These are phyloP conservation scores for Podarcis cretensis DNA, from an alignment of 2,113 vertebrate species.

Conservation along the genomic window DNA sequence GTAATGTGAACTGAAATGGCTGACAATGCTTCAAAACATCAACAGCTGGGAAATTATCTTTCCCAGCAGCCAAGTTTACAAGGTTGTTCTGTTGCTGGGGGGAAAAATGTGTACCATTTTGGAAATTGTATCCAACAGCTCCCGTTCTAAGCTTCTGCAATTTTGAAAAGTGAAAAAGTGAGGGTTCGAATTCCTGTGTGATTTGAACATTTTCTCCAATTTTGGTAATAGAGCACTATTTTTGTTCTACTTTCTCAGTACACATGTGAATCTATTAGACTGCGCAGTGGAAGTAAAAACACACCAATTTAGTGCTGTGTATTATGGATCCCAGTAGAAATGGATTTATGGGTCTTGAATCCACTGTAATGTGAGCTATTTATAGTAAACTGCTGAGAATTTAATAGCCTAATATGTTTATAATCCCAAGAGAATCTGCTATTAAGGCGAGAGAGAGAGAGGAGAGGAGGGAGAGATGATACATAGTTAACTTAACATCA, in stretches of 20 bases:
- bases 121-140: neutral
- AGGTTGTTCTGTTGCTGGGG: neutral
- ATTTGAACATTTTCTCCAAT: conserved; percentile 30
- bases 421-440: conserved; percentile 47
- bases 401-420: conserved; percentile 54
- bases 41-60: neutral
- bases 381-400: conserved; percentile 50
- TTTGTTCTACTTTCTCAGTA: neutral
- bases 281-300: conserved; percentile 1
- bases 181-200: neutral
- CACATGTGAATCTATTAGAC: neutral
- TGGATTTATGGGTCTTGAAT: conserved; percentile 42
- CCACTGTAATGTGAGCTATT: conserved; percentile 45
- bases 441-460: conserved; percentile 36
- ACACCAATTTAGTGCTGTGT: conserved; percentile 12
- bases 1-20: neutral
- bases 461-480: conserved; percentile 44
- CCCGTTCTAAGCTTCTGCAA: neutral
- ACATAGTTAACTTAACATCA: conserved; percentile 42
- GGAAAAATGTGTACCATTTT: neutral
- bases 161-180: conserved; percentile 9
- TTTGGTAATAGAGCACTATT: conserved; percentile 12
- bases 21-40: neutral
- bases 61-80: neutral
- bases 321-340: conserved; percentile 23